Conservation (phyloP, 1,140 invertebrate species). For the Diploscapter pachys region DNA sequence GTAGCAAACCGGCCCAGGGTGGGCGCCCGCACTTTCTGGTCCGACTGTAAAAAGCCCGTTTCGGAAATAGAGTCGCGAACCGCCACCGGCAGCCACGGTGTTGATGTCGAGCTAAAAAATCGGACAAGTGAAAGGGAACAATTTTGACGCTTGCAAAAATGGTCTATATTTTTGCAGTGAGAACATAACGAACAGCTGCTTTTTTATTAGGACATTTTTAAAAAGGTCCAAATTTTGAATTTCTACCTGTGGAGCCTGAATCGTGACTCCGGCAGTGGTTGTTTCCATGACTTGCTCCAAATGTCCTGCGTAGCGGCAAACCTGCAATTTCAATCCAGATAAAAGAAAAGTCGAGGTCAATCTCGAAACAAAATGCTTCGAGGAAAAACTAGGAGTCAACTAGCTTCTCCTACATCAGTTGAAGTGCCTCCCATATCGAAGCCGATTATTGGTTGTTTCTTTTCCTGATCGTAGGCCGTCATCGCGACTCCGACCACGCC, state of each 20-base stretch:
- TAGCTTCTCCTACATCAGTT: constrained; percentile 74
- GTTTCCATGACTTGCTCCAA: constrained; percentile 95
- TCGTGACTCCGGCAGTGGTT: constrained; percentile 88
- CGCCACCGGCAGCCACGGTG: constrained; percentile 95
- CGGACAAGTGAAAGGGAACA: too few species aligned
- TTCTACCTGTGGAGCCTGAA: constrained; percentile 86
- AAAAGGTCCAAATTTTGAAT: not conserved
- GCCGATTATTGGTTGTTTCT: constrained; percentile 74
- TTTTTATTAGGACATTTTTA: not conserved
- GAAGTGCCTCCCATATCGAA: constrained; percentile 99
- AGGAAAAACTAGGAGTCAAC: too few species aligned
- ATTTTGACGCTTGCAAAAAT: too few species aligned
- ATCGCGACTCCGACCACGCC: constrained; percentile 92
- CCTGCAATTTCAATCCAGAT: constrained; percentile 24
- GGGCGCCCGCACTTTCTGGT: constrained; percentile 86
- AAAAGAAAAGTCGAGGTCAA: not conserved
- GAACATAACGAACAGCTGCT: too few species aligned
- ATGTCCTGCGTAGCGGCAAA: constrained; percentile 79
- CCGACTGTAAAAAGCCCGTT: constrained; percentile 93
- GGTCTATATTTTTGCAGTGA: not conserved
- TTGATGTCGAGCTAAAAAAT: constrained; percentile 74
- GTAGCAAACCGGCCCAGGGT: constrained; percentile 84
- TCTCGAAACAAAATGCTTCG: not conserved
- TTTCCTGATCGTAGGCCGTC: constrained; percentile 71
- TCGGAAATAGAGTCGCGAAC: constrained; percentile 87